Evolutionary conservation across 2,797 vertebrate species (phyloP).

Genomic region (Sebastes miniatus): DNA sequence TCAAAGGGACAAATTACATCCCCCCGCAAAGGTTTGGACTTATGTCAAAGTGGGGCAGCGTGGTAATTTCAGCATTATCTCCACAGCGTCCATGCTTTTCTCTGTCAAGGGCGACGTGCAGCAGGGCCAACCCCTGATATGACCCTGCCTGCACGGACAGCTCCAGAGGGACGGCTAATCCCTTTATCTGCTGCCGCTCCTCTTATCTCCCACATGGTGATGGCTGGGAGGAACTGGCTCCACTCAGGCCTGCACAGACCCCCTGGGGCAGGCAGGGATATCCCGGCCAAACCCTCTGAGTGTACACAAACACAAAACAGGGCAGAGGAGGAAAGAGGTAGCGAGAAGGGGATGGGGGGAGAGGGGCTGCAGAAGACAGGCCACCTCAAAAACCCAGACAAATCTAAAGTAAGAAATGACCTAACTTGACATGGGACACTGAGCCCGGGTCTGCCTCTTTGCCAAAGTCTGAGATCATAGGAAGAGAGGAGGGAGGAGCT

Average conservation of each 20-base stretch:
- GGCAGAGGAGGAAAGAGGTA: not conserved
- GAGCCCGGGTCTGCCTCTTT: conserved; percentile 55
- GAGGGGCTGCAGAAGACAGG: not conserved
- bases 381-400: conserved; percentile 46
- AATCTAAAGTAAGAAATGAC: conserved; percentile 59
- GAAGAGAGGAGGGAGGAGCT: conserved; percentile 62
- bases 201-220: conserved; percentile 70
- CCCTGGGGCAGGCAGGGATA: conserved; percentile 59
- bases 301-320: conserved; percentile 33
- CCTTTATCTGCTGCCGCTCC: conserved; percentile 70
- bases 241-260: conserved; percentile 50
- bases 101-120: conserved; percentile 59
- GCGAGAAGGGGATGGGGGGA: not conserved
- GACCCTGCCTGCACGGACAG: conserved; percentile 62
- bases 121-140: conserved; percentile 49
- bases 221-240: conserved; percentile 60
- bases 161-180: conserved; percentile 70
- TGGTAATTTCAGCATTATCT: conserved; percentile 70
- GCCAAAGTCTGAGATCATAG: conserved; percentile 76
- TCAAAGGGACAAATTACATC: conserved; percentile 64
- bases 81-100: conserved; percentile 44
- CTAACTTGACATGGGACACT: conserved; percentile 70
- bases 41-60: conserved; percentile 59
- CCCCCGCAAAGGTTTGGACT: conserved; percentile 47
- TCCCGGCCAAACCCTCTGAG: conserved; percentile 54